Evolutionary conservation across 2,888 invertebrate species (phyloP).

Genomic region (Diarsia brunnea): DNA sequence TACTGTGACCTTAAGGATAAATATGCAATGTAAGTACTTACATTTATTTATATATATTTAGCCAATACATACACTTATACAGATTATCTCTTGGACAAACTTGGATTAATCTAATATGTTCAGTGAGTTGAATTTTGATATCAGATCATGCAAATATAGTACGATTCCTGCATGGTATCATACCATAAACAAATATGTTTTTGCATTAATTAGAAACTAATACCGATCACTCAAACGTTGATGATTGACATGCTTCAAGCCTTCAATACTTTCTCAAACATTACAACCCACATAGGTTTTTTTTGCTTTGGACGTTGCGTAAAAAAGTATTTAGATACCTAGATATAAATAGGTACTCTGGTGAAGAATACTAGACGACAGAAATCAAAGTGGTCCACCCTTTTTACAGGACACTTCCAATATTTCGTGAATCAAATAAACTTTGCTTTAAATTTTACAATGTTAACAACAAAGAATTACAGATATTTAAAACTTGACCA

Average conservation of each 20-base stretch:
- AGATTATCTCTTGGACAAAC: constrained; percentile 36
- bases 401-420: neutral
- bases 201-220: constrained; percentile 3
- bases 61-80: no score
- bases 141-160: constrained; percentile 4
- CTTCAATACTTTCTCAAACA: constrained; percentile 43
- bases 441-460: neutral
- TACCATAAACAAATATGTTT: neutral
- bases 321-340: neutral
- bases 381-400: neutral
- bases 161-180: neutral
- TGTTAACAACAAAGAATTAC: no score
- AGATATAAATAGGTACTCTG: neutral
- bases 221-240: neutral
- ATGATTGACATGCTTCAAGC: constrained; percentile 36
- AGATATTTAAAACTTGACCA: neutral
- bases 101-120: constrained; percentile 4
- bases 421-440: neutral
- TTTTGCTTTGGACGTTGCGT: neutral
- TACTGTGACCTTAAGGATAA: no score
- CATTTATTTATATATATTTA: no score
- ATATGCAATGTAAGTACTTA: no score
- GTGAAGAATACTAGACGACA: neutral
- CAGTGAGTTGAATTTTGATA: constrained; percentile 12
- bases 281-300: constrained; percentile 26